Evolutionary conservation across 2,113 vertebrate species (phyloP).

Genomic region (Axis porcinus): DNA sequence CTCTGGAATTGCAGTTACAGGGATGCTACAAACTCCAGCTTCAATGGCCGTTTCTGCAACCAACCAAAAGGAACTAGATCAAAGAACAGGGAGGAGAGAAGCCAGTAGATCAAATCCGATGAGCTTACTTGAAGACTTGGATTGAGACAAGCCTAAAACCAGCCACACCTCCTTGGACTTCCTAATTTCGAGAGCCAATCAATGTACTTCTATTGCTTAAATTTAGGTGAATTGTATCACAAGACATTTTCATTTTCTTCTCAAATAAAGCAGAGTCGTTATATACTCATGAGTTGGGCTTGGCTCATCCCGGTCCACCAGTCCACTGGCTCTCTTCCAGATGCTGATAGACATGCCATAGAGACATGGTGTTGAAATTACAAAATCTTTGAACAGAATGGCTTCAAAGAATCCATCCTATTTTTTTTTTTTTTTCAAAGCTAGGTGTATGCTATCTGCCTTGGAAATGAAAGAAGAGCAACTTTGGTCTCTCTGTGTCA

Average conservation of each 20-base stretch:
- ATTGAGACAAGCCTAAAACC: not conserved
- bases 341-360: not conserved
- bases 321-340: not conserved
- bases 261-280: not conserved
- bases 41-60: not conserved
- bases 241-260: not conserved
- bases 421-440: not conserved
- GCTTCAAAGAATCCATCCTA: not conserved
- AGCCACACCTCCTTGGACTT: not conserved
- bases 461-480: not conserved
- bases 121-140: not conserved
- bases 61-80: not conserved
- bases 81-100: not conserved
- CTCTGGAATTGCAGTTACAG: not conserved
- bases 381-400: not conserved
- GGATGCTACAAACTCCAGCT: not conserved
- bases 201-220: not conserved
- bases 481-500: fast-evolving
- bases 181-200: not conserved
- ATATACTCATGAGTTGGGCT: not conserved
- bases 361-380: not conserved
- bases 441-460: not conserved
- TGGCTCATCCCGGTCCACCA: not conserved
- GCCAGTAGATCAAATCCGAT: not conserved
- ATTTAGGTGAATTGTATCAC: not conserved